Percentiles rank a stretch among this genome's conserved stretches.
phyloP scores from a whole-genome alignment of 2,888 invertebrate species.

The Drosophila prolongata region DNA sequence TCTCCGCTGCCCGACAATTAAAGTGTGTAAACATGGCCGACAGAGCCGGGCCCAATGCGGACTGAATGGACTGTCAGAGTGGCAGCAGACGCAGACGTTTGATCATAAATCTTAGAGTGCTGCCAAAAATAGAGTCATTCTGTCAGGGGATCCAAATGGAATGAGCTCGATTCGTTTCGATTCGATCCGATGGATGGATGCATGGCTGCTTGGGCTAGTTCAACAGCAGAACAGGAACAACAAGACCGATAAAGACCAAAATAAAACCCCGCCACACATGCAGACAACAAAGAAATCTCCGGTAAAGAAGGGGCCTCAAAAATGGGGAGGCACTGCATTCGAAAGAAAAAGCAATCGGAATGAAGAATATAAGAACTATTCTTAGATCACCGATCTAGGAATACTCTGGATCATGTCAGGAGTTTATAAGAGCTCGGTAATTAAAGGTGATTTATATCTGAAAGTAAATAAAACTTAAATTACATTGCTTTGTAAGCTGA shows the following conservation, averaged over 20 bases:
- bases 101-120: slow-evolving; percentile 68
- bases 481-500: background rate
- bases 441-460: slow-evolving; percentile 20
- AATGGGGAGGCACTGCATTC: slow-evolving; percentile 25
- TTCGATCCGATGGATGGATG: slow-evolving; percentile 32
- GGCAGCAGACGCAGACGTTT: slow-evolving; percentile 48
- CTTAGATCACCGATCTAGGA: slow-evolving; percentile 16
- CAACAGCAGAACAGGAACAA: slow-evolving; percentile 3
- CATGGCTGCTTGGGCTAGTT: slow-evolving; percentile 11
- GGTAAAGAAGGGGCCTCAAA: background rate
- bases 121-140: slow-evolving; percentile 68
- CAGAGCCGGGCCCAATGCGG: slow-evolving; percentile 37
- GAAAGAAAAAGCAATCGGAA: slow-evolving; percentile 3
- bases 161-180: slow-evolving; percentile 34
- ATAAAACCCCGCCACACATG: slow-evolving; percentile 33
- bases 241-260: slow-evolving; percentile 24
- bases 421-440: slow-evolving; percentile 9
- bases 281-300: slow-evolving; percentile 29
- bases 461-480: background rate
- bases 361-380: slow-evolving; percentile 10
- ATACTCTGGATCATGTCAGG: slow-evolving; percentile 20
- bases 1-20: slow-evolving; percentile 58
- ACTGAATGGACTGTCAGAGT: slow-evolving; percentile 57
- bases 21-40: slow-evolving; percentile 73
- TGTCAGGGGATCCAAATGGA: slow-evolving; percentile 28